Base-by-base conservation (phyloP, 2,797 vertebrate species). In the Lagodon rhomboides region DNA sequence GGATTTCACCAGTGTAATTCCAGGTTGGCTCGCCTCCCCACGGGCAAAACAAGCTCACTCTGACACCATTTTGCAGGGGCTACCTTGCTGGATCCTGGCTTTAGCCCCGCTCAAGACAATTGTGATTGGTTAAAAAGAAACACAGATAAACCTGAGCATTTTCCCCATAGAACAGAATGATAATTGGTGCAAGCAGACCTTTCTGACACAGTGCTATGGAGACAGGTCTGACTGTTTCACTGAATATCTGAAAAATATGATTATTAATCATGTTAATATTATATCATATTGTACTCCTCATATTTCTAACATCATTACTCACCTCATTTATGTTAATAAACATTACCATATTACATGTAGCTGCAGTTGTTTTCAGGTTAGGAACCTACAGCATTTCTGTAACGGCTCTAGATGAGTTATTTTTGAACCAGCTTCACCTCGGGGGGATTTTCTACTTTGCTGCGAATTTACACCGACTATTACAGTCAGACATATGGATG, bases 321-420 rank as follows among this genome's bases (percentile, higher is more conserved):
- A 13, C 30, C 47, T 69, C 11, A 75, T 73, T 72, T 30, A 73
- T 69, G 54, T 16, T 51, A 72, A 65, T 63, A 3, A 66, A 18
- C 16, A 43, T 12, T 50, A 7, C 10, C 20, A 30, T 41, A n/a
- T 75, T 23, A n/a, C 64, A 72, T 60, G 34, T 49, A 73, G 47
- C 34, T 72, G 41, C n/a, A 74, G 15, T 18, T 79, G 61, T 79
- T 73, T 60, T 17, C n/a, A 62, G 25, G 23, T 63, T 46, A 64
- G 23, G 38, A 44, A 65, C 16, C 18, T 58, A 4, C 2, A 10
- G 16, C 30, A 53, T 46, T 59, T n/a, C n/a, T 60, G 4, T 38
- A 56, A 50, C 12, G 5, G 49, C 25, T 43, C 0, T n/a, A 38
- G 2, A 47, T 46, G 38, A 23, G 44, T n/a, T 61, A 51, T 27